A percentile compares a stretch with the other conserved stretches of the same genome.
phyloP scores from a whole-genome alignment of 2,113 vertebrate genomes.

The Lycocorax pyrrhopterus region DNA sequence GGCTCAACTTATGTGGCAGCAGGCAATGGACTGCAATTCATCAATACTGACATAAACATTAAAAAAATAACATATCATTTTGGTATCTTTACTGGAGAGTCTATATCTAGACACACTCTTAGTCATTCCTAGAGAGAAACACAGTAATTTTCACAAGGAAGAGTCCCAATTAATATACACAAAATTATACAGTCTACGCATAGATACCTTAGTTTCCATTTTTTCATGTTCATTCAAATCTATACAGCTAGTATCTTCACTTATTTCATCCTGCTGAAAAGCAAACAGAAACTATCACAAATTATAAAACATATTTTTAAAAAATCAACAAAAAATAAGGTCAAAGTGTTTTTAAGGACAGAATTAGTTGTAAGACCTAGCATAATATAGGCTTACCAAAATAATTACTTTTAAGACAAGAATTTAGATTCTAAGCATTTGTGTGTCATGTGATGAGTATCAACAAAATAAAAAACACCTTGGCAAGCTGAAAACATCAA shows the following conservation, averaged over 20 bases:
- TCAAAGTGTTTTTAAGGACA: not conserved
- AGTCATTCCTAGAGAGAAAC: not conserved
- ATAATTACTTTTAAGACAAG: not conserved
- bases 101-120: not conserved
- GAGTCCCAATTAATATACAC: not conserved
- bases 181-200: not conserved
- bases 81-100: not conserved
- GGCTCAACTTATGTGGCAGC: not conserved
- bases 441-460: accelerated
- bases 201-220: constrained; percentile 76
- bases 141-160: not conserved
- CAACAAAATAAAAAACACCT: not conserved
- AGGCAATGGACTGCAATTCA: not conserved
- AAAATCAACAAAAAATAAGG: not conserved
- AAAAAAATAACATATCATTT: not conserved
- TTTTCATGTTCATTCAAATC: constrained; percentile 77
- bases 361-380: not conserved
- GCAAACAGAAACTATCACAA: not conserved
- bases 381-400: not conserved
- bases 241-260: constrained; percentile 74
- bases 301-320: not conserved
- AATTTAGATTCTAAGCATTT: not conserved
- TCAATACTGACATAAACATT: not conserved
- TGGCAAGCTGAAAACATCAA: not conserved
- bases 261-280: constrained; percentile 74